A percentile compares a stretch with the other conserved stretches of the same genome.
Conservation (phyloP, 2,888 invertebrate genomes). For the Polietes domitor region DNA sequence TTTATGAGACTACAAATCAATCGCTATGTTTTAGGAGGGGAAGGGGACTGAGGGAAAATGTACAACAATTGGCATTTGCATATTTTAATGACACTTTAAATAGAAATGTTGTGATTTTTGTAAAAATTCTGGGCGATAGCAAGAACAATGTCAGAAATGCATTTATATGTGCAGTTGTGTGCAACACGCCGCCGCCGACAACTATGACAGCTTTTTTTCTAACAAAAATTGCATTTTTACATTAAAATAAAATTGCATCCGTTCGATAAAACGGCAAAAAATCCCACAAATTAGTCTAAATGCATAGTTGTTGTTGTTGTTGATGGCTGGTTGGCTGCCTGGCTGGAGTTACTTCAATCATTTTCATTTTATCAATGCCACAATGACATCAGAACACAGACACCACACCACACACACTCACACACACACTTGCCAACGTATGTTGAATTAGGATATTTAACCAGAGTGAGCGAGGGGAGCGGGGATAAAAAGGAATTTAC, state of each 20-base stretch:
- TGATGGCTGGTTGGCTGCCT: background rate
- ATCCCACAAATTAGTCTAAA: conserved; percentile 63
- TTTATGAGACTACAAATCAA: conserved; percentile 37
- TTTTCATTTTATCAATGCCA: conserved; percentile 16
- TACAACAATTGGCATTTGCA: conserved; percentile 42
- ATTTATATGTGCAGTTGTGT: background rate
- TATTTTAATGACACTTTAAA: conserved; percentile 53
- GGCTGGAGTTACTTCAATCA: conserved; percentile 42
- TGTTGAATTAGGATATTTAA: background rate
- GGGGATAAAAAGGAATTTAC: conserved; percentile 25
- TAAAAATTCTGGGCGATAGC: conserved; percentile 1
- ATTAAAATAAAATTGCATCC: conserved; percentile 52
- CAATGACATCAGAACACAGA: background rate
- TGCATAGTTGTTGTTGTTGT: conserved; percentile 26
- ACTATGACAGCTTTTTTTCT: background rate
- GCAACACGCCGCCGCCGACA: background rate
- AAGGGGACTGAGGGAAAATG: background rate
- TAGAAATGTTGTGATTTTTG: conserved; percentile 26
- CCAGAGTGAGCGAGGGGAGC: conserved; percentile 8
- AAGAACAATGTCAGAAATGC: conserved; percentile 33
- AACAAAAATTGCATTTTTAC: conserved; percentile 46
- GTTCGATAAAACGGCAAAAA: conserved; percentile 24
- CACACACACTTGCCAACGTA: background rate
- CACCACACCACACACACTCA: conserved; percentile 20
- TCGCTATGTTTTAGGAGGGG: background rate